These are phyloP conservation scores for Antechinus flavipes DNA, from an alignment of 2,113 vertebrate species.

Conservation along the genomic window DNA sequence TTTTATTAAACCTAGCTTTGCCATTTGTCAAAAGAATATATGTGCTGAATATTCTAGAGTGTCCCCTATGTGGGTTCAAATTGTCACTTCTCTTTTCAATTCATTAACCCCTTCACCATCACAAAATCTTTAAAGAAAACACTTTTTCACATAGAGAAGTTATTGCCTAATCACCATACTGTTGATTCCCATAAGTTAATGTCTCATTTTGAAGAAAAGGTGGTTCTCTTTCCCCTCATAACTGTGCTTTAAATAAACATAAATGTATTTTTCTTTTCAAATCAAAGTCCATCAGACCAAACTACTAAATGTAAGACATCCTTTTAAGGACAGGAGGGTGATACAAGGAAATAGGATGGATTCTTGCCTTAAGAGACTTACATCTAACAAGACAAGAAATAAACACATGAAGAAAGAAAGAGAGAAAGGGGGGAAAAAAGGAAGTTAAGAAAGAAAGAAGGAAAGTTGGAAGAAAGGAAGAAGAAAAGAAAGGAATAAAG, in stretches of 20 bases:
- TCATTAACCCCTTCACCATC: background rate
- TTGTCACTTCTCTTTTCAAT: slow-evolving; percentile 3
- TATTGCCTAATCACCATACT: background rate
- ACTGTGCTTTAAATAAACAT: slow-evolving; percentile 12
- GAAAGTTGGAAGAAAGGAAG: no score
- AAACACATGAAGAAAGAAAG: background rate
- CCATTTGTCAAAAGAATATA: slow-evolving; percentile 71
- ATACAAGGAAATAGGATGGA: background rate
- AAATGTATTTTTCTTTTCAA: background rate
- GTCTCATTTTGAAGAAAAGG: background rate
- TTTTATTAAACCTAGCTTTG: slow-evolving; percentile 79
- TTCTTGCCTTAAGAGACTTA: background rate
- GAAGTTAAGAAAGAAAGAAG: no score
- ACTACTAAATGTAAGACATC: background rate
- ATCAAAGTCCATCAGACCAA: background rate
- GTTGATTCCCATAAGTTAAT: background rate
- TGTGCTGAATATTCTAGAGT: slow-evolving; percentile 46
- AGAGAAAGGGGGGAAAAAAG: background rate
- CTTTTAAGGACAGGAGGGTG: background rate
- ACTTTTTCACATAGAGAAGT: background rate
- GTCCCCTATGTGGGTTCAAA: slow-evolving; percentile 57
- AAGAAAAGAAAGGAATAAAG: no score
- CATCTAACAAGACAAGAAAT: background rate
- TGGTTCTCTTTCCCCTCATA: background rate
- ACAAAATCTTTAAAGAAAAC: background rate